Evolutionary conservation across 2,888 invertebrate genomes (phyloP), one percentile per base, ranked within the genome.

Genomic region (Listrodromus nycthemerus): DNA sequence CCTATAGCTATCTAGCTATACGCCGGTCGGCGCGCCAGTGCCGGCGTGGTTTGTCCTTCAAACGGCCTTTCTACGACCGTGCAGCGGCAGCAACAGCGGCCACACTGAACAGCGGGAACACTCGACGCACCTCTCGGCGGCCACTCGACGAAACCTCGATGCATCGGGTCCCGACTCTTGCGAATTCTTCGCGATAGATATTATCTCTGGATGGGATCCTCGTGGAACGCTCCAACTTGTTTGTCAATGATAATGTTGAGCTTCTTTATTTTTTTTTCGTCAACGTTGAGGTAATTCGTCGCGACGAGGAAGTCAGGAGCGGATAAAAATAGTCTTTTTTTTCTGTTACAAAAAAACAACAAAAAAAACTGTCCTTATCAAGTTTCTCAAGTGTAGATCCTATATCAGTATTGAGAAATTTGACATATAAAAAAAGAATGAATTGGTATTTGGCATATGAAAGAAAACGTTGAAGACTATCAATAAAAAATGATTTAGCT

Each of bases 31-130:
- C 80, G 82, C 87, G 87, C 88, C 87, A 86, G 79, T 87, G 89
- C 87, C 90, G 89, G 88, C 89, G 90, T 89, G 90, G 90, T 89
- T 89, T 91, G 91, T 91, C 91, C 91, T 91, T 91, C 91, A 90
- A 91, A 91, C 91, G 91, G 91, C 91, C 91, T 91, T 91, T 91
- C 91, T 90, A 89, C 90, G 89, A 89, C 85, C 88, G 85, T 78
- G 73, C 71, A 55, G 58, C 27, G 27, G 58, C 58, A 61, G 73
- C 71, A 55, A 30, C 27, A n/a, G 58, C 58, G n/a, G 6, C 21
- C 55, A 10, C 24, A 55, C 21, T 24, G 55, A 21, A 55, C 52
- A 58, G n/a, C n/a, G 45, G 21, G 63, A 63, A 21, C 19, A 63
- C 75, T 55, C 61, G 80, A 71, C 21, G 37, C 80, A 71, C 61